Evolutionary conservation across 2,113 vertebrate species (phyloP), one percentile per base, ranked within the genome.

Genomic region (Apteryx mantelli): DNA sequence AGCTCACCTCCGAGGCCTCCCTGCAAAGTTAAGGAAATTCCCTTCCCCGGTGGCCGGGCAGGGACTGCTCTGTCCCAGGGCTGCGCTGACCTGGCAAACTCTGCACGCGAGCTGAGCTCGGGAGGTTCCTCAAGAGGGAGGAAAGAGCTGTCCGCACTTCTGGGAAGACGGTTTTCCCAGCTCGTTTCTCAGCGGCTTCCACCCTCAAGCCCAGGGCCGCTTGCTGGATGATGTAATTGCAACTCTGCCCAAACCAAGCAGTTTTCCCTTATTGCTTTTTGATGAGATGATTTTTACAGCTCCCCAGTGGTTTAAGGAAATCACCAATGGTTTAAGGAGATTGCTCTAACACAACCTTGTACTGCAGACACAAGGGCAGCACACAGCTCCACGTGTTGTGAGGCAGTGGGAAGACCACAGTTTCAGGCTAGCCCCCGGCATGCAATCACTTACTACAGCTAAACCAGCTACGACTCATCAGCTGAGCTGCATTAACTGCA

Each of bases 41-140:
- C 66, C 66, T 74, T 80, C 65, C 32, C 52, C 17, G 18, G 56
- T 60, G 32, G 56, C 17, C 10, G 28, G 56, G 30, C 9, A 58
- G 56, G 56, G 56, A 16, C 16, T 32, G 55, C 55, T 16, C 30
- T 19, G 56, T 32, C 34, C 55, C 12, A 2, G 1, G 40, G n/a
- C n/a, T 26, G 1, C 3, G 30, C n/a, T 75, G 38, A n/a, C 58
- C 36, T 13, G 30, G 48, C 38, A 78, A 48, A 28, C 40, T 36
- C 55, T 24, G 22, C 5, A 1, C 0, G 1, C 65, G 0, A 1
- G 38, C 12, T 2, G 3, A 71, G 28, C 14, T 30, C 28, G 15
- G 56, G 25, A 15, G 61, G 22, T 66, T 20, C 30, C 40, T 48
- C 4, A 11, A 69, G 46, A 3, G 4, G 71, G 64, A 60, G 19